These are phyloP conservation scores for Eleginops maclovinus DNA, from an alignment of 2,113 vertebrate species.

Conservation along the genomic window DNA sequence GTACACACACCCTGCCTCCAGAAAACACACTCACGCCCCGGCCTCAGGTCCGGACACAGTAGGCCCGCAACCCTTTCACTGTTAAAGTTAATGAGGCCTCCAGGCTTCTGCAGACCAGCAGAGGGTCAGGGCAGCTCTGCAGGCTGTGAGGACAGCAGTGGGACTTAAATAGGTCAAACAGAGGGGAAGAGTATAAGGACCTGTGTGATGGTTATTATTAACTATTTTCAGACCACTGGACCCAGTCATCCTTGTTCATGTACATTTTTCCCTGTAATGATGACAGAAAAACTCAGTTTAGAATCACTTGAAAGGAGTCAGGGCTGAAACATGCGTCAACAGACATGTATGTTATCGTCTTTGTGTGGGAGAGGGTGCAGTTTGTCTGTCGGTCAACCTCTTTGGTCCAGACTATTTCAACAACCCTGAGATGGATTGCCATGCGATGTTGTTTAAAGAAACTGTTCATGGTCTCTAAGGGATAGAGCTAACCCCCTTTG, in stretches of 20 bases:
- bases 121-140: conserved; percentile 13
- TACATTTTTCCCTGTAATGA: conserved; percentile 2
- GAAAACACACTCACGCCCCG: conserved; percentile 45
- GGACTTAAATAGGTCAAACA: conserved; percentile 34
- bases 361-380: background rate
- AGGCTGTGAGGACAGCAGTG: conserved; percentile 6
- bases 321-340: conserved; percentile 8
- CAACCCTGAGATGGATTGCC: background rate
- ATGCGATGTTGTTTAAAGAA: background rate
- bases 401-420: conserved; percentile 3
- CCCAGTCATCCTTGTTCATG: background rate
- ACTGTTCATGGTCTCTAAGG: background rate
- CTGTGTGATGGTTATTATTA: conserved; percentile 22
- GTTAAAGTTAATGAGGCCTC: conserved; percentile 58
- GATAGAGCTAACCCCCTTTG: background rate
- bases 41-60: conserved; percentile 43
- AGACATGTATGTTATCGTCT: background rate
- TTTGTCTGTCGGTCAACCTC: background rate
- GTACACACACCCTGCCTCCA: conserved; percentile 49
- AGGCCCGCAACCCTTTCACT: conserved; percentile 19
- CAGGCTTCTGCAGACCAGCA: conserved; percentile 42
- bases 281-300: background rate
- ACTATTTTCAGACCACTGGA: background rate
- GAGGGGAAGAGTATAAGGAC: conserved; percentile 4
- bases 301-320: background rate